These are phyloP conservation scores for Tigriopus japonicus DNA, from an alignment of 1,140 invertebrate species.

Conservation along the genomic window DNA sequence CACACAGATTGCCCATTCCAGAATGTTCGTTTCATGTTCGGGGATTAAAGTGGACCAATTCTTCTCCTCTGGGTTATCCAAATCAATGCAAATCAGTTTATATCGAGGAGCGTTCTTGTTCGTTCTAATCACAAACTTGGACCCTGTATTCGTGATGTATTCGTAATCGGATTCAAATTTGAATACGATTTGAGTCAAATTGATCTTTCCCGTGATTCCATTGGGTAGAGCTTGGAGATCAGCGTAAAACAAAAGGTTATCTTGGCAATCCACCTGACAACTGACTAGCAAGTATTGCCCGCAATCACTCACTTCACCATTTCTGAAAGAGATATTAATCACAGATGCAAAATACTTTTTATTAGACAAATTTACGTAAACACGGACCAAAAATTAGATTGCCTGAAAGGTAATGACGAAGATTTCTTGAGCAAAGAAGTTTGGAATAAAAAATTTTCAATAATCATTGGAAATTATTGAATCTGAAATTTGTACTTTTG, in stretches of 20 bases:
- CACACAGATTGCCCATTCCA: conserved; percentile 69
- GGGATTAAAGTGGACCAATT: conserved; percentile 66
- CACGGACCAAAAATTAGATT: too few relatives aligned
- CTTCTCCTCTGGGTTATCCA: conserved; percentile 46
- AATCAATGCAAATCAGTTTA: conserved; percentile 66
- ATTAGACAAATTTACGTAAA: too few relatives aligned
- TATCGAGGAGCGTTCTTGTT: conserved; percentile 87
- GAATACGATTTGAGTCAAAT: conserved; percentile 53
- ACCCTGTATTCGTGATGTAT: conserved; percentile 77
- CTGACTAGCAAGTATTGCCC: conserved; percentile 66
- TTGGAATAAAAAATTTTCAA: too few relatives aligned
- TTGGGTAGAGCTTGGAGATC: conserved; percentile 29
- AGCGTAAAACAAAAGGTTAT: conserved; percentile 67
- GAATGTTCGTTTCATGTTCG: conserved; percentile 65
- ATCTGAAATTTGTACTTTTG: too few relatives aligned
- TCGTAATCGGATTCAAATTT: conserved; percentile 88
- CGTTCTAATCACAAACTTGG: conserved; percentile 66
- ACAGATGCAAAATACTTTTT: too few relatives aligned
- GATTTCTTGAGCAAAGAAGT: too few relatives aligned
- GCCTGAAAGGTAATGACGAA: too few relatives aligned
- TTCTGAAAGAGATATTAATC: conserved; percentile 23
- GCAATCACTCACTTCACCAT: conserved; percentile 69
- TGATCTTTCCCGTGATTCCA: conserved; percentile 38
- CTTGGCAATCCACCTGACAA: conserved; percentile 59
- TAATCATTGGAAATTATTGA: too few relatives aligned